phyloP scores from a whole-genome alignment of 2,888 invertebrate genomes.

The Nesidiocoris tenuis region DNA sequence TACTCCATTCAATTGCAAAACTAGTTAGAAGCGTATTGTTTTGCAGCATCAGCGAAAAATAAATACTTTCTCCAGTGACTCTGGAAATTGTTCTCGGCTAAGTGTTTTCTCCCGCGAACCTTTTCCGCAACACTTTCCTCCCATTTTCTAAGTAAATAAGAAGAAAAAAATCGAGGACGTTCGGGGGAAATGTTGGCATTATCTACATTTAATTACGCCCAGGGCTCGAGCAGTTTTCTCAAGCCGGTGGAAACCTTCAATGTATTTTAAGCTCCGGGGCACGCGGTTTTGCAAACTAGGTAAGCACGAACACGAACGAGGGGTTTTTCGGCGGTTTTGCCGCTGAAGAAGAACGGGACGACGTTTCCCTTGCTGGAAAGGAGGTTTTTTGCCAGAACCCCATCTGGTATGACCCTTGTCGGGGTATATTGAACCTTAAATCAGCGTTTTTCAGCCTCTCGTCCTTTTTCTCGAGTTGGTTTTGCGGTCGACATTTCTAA shows the following conservation, averaged over 20 bases:
- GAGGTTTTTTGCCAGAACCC: slow-evolving; percentile 6
- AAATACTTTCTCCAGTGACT: too few relatives aligned
- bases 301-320: neutral
- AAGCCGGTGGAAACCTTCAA: neutral
- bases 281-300: neutral
- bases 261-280: neutral
- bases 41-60: too few relatives aligned
- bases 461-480: neutral
- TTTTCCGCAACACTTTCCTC: neutral
- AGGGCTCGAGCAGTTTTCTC: slow-evolving; percentile 18
- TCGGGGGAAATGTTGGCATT: slow-evolving; percentile 13
- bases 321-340: neutral
- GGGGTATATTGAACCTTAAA: slow-evolving; percentile 38
- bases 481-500: neutral
- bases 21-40: too few relatives aligned
- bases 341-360: neutral
- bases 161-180: neutral
- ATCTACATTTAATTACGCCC: slow-evolving; percentile 35
- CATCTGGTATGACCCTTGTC: slow-evolving; percentile 36
- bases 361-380: neutral
- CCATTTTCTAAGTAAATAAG: neutral
- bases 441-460: slow-evolving; percentile 6
- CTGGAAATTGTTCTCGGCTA: too few relatives aligned
- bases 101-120: neutral
- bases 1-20: too few relatives aligned